These are phyloP conservation scores for Neogale vison DNA, from an alignment of 2,113 vertebrate genomes.

Conservation along the genomic window DNA sequence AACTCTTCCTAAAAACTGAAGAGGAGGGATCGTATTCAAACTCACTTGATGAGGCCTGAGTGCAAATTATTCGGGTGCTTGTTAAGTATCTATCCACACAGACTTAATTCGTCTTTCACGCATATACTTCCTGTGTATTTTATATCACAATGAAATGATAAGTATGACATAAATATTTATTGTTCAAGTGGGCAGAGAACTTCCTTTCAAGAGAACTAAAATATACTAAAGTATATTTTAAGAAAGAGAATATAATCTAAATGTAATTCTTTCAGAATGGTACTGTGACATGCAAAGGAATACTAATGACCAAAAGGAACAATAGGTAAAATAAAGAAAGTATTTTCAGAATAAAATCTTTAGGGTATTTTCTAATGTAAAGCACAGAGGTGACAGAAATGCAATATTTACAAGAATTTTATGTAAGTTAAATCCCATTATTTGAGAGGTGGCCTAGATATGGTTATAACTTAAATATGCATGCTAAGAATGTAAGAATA, in stretches of 20 bases:
- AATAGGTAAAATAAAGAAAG: neutral
- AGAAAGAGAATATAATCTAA: neutral
- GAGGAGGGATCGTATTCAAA: neutral
- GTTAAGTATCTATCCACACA: neutral
- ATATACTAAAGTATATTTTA: neutral
- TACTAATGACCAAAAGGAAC: neutral
- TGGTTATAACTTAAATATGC: neutral
- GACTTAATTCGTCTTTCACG: neutral
- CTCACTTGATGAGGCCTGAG: neutral
- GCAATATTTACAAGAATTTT: neutral
- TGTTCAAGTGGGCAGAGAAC: neutral
- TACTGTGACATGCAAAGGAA: neutral
- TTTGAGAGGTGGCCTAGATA: neutral
- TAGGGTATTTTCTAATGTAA: neutral
- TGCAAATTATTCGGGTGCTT: neutral
- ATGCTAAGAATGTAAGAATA: neutral
- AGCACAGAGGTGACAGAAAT: neutral
- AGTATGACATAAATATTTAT: neutral
- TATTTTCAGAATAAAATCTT: neutral
- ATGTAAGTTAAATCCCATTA: neutral
- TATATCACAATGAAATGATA: neutral
- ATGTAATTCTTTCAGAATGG: neutral
- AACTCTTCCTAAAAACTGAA: neutral
- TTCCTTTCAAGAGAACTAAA: neutral
- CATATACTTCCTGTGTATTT: neutral